Conservation (phyloP, 1,140 invertebrate genomes). For the Vollenhovia emeryi region DNA sequence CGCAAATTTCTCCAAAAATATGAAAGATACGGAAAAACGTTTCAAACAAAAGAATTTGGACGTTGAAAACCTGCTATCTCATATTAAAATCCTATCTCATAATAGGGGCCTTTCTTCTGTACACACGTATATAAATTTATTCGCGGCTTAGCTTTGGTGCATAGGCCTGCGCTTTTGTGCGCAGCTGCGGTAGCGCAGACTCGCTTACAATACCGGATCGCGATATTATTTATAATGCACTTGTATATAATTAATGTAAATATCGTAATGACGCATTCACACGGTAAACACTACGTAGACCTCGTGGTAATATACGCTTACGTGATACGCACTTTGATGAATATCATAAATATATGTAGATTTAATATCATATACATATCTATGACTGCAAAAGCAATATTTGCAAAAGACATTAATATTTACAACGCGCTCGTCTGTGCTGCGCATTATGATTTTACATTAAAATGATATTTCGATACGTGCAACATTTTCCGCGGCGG, state of each 20-base stretch:
- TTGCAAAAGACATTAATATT: slow-evolving; percentile 37
- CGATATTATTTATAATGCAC: slow-evolving; percentile 17
- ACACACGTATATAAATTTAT: neutral
- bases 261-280: slow-evolving; percentile 27
- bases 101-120: too few species aligned
- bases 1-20: too few species aligned
- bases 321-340: neutral
- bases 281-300: neutral
- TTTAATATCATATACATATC: slow-evolving; percentile 12
- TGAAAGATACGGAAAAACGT: too few species aligned
- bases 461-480: slow-evolving; percentile 5
- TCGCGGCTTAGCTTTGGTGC: neutral
- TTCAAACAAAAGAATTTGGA: too few species aligned
- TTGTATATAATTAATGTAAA: slow-evolving; percentile 30
- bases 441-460: neutral
- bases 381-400: neutral
- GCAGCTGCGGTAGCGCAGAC: neutral
- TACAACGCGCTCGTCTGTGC: neutral
- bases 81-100: too few species aligned
- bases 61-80: too few species aligned
- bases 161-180: neutral
- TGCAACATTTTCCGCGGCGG: neutral
- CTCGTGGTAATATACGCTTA: neutral
- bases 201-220: neutral
- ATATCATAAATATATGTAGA: slow-evolving; percentile 46